phyloP scores from a whole-genome alignment of 64 coral and sea anemone species.

The Porites australiensis region DNA sequence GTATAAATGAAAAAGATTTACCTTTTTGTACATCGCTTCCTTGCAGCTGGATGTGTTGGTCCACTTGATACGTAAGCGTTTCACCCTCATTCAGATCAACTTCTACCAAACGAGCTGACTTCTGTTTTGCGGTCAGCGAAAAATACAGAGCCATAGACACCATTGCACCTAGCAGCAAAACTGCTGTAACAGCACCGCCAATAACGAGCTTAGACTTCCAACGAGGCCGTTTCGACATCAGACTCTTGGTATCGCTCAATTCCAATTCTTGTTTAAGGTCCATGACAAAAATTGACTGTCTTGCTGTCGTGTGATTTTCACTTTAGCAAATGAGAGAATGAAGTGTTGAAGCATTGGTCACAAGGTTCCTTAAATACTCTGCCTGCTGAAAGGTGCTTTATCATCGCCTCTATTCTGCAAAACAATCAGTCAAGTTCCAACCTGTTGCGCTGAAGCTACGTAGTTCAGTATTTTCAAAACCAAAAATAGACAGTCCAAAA shows the following conservation, averaged over 20 bases:
- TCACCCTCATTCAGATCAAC: slow-evolving; percentile 1
- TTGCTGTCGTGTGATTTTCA: background rate
- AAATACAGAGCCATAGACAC: slow-evolving; percentile 4
- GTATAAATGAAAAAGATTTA: background rate
- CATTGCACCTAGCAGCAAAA: background rate
- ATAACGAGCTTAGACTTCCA: background rate
- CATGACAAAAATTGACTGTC: background rate
- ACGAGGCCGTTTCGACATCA: background rate
- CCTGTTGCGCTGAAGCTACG: no score
- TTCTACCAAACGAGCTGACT: background rate
- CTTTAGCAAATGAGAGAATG: background rate
- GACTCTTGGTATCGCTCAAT: background rate
- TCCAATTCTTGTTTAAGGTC: background rate
- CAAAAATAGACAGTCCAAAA: no score
- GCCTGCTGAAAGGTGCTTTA: no score
- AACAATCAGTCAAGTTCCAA: no score
- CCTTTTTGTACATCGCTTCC: slow-evolving; percentile 2
- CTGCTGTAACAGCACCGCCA: background rate
- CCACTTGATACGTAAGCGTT: slow-evolving; percentile 1
- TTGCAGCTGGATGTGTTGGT: background rate
- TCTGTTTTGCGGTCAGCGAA: background rate
- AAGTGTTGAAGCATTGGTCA: background rate
- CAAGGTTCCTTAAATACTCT: no score
- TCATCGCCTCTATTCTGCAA: no score
- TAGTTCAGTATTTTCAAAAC: no score